Base-by-base conservation (phyloP, 2,113 vertebrate species). In the Nannobrachium achirus region DNA sequence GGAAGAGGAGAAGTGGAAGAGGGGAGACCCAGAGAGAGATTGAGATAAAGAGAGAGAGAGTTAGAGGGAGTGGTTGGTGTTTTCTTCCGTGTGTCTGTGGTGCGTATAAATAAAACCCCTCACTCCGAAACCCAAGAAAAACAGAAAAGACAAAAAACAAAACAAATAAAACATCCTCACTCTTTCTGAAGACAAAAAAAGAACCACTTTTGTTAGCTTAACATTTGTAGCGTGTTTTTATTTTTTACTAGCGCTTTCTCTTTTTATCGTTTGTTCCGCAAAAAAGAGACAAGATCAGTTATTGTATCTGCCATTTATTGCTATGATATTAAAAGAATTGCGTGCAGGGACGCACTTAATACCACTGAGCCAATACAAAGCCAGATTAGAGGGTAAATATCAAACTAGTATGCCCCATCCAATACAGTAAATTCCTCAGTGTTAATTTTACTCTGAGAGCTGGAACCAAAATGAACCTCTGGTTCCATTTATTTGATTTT, bases 141-240 rank as follows among this genome's bases (percentile, higher is more conserved):
- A 81, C 77, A 84, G 87, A 87, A 60, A 56, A 81, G 79, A 84
- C 86, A 89, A 86, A 90, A 91, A 90, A 92, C 87, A 46, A 25
- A 25, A 25, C 2, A 25, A 25, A 25, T 25, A 25, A n/a, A 40
- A 18, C 83, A 79, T 88, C 88, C 88, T 89, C 85, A 71, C 86
- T 90, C 83, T 81, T 85, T 80, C 63, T 25, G 78, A 84, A 78
- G 86, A 33, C 1, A 84, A 79, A 75, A 78, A 75, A 78, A 92
- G 91, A 96, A 97, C 95, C 94, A 95, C 95, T 93, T 33, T 83
- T 72, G 71, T 85, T 95, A 88, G 86, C 76, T 66, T 89, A 95
- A 95, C 93, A 92, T 88, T 89, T 73, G 86, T 94, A 90, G 89
- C 69, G 81, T 80, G 78, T 88, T 86, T 84, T 70, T 79, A 59